A percentile compares a stretch with the other conserved stretches of the same genome.
These are phyloP conservation scores for Smutsia temminckii DNA, from an alignment of 2,797 vertebrate species.

Conservation along the genomic window DNA sequence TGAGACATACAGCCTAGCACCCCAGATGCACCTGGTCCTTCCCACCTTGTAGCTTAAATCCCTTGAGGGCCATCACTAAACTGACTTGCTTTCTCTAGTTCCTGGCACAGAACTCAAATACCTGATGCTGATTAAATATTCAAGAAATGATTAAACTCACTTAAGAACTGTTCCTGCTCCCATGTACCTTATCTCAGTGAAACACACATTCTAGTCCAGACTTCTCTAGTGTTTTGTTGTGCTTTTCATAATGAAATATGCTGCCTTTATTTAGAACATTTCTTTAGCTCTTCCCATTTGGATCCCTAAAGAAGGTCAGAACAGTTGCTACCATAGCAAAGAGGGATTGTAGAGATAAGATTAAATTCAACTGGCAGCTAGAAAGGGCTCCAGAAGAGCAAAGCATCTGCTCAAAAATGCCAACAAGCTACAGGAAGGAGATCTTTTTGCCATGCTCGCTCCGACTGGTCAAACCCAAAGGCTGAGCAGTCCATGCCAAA, in stretches of 20 bases:
- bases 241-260: background rate
- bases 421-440: background rate
- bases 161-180: background rate
- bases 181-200: background rate
- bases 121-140: background rate
- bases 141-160: background rate
- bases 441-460: background rate
- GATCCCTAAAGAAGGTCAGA: background rate
- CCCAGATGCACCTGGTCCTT: background rate
- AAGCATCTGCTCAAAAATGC: background rate
- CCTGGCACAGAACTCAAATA: background rate
- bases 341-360: background rate
- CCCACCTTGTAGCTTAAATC: background rate
- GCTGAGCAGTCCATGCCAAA: background rate
- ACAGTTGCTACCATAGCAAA: background rate
- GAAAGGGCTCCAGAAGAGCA: background rate
- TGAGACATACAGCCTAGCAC: background rate
- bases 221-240: background rate
- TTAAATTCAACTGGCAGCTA: background rate
- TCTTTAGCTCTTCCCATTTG: background rate
- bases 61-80: background rate
- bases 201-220: background rate
- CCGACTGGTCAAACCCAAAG: background rate
- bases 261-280: background rate
- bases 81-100: background rate